A percentile compares a stretch with the other conserved stretches of the same genome.
These are phyloP conservation scores for Fregata magnificens DNA, from an alignment of 2,113 vertebrate species.

Conservation along the genomic window DNA sequence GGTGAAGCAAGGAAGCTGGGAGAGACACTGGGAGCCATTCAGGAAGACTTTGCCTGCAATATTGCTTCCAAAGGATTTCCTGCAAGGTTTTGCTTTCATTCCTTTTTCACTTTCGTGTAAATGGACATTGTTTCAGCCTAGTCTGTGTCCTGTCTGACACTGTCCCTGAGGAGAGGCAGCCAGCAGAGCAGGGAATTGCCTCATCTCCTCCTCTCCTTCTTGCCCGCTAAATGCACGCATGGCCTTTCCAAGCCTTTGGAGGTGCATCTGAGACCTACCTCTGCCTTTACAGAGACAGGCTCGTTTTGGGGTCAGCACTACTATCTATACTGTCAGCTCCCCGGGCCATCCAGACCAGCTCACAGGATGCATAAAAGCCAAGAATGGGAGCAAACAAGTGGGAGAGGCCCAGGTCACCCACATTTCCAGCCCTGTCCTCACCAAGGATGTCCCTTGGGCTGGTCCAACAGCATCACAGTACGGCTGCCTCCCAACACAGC, in stretches of 20 bases:
- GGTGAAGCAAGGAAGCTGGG: neutral
- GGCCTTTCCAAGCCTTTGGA: neutral
- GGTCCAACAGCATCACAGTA: neutral
- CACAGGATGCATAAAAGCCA: neutral
- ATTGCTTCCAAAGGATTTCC: constrained; percentile 78
- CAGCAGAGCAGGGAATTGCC: neutral
- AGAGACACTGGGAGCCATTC: constrained; percentile 57
- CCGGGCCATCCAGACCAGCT: neutral
- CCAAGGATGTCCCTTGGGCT: neutral
- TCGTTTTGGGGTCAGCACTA: neutral
- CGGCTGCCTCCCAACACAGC: neutral
- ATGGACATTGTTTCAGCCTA: neutral
- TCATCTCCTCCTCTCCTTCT: neutral
- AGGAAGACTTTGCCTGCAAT: constrained; percentile 64
- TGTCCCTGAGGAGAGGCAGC: neutral
- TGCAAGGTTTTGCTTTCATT: constrained; percentile 49
- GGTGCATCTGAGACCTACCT: neutral
- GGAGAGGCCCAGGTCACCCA: neutral
- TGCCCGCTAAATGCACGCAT: neutral
- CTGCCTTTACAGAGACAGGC: neutral
- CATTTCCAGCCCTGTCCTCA: neutral
- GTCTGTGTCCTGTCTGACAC: neutral
- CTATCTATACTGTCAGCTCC: neutral
- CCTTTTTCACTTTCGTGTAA: neutral
- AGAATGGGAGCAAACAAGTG: neutral